phyloP scores from a whole-genome alignment of 2,113 vertebrate species.

The Oophaga pumilio region DNA sequence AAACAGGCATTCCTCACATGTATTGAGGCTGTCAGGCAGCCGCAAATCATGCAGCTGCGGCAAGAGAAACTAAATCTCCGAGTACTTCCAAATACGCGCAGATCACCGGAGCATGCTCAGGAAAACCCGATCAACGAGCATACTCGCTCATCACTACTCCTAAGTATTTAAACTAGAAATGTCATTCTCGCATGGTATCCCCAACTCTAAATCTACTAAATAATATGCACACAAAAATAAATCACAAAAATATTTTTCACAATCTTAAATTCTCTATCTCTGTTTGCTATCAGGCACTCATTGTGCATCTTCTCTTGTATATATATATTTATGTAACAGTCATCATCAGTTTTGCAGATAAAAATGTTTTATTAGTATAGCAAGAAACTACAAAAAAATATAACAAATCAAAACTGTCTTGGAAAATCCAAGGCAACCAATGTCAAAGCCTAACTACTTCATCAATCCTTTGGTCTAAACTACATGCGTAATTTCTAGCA shows the following conservation, averaged over 20 bases:
- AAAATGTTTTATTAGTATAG: slow-evolving; percentile 4
- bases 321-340: neutral
- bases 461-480: neutral
- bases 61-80: no score
- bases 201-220: neutral
- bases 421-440: slow-evolving; percentile 8
- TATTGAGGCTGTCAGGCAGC: no score
- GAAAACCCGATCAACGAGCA: no score
- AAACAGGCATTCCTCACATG: no score
- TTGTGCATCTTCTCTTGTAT: neutral
- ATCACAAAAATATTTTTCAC: neutral
- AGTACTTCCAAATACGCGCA: no score
- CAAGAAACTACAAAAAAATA: neutral
- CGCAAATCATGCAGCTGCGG: no score
- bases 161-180: neutral
- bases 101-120: no score
- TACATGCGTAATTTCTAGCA: neutral
- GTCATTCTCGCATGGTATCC: neutral
- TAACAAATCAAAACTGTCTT: neutral
- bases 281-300: neutral
- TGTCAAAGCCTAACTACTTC: neutral
- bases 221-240: slow-evolving; percentile 12
- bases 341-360: neutral
- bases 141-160: no score
- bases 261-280: neutral